Evolutionary conservation across 1,140 invertebrate species (phyloP).

Genomic region (Drosophila mauritiana): DNA sequence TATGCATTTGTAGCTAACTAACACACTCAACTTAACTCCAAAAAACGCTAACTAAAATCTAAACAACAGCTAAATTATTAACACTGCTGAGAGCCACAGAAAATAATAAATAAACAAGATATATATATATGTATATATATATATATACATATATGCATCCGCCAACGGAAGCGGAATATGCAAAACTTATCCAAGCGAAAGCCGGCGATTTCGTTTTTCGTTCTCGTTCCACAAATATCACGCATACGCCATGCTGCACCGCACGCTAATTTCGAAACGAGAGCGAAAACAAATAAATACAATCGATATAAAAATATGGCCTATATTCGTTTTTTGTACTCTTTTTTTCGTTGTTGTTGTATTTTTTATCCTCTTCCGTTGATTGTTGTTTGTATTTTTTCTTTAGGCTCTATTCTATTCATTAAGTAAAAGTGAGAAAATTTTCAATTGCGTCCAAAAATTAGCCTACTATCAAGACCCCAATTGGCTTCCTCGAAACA

Average conservation of each 20-base stretch:
- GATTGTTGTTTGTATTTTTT: conserved; percentile 13
- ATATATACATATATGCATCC: conserved; percentile 13
- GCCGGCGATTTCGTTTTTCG: conserved; percentile 31
- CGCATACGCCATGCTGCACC: conserved; percentile 59
- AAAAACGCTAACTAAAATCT: conserved; percentile 36
- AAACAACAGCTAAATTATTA: conserved; percentile 45
- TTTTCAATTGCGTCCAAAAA: conserved; percentile 47
- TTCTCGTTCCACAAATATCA: conserved; percentile 46
- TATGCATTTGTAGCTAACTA: conserved; percentile 39
- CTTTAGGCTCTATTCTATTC: conserved; percentile 1
- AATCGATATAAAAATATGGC: conserved; percentile 20
- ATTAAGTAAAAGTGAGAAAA: conserved; percentile 37
- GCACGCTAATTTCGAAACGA: conserved; percentile 36
- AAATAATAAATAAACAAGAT: conserved; percentile 27
- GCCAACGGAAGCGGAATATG: conserved; percentile 27
- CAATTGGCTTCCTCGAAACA: conserved; percentile 35
- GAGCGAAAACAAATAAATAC: conserved; percentile 3
- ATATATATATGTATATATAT: conserved; percentile 22
- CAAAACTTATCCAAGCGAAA: conserved; percentile 45
- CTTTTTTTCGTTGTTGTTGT: neutral
- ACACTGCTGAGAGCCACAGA: conserved; percentile 58
- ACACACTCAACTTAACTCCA: conserved; percentile 41
- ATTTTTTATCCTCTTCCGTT: conserved; percentile 43
- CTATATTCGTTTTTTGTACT: conserved; percentile 20
- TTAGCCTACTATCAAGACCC: conserved; percentile 21